phyloP scores from a whole-genome alignment of 2,888 invertebrate genomes.

The Agrenia bidenticulata region DNA sequence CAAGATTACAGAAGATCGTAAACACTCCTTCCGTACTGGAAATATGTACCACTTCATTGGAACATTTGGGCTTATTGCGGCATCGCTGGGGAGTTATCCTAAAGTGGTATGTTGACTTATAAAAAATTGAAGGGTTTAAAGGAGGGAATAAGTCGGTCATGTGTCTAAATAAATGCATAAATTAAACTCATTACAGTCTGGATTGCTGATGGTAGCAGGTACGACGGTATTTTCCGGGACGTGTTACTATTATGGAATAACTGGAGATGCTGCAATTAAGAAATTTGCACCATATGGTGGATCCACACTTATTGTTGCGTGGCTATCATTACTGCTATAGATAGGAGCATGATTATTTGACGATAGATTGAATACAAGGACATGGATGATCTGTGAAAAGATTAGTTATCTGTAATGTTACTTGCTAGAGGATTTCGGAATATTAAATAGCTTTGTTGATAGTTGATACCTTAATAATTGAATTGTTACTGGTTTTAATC shows the following conservation, averaged over 20 bases:
- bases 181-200: constrained; percentile 44
- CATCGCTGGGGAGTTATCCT: constrained; percentile 42
- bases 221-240: constrained; percentile 43
- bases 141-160: not conserved
- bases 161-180: no score
- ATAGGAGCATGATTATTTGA: no score
- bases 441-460: no score
- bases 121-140: no score
- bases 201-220: constrained; percentile 45
- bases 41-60: constrained; percentile 52
- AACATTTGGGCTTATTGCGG: constrained; percentile 49
- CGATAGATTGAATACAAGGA: no score
- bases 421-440: no score
- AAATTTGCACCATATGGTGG: constrained; percentile 50
- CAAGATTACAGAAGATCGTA: constrained; percentile 49
- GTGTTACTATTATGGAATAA: constrained; percentile 38
- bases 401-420: no score
- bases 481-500: no score
- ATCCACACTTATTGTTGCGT: constrained; percentile 49
- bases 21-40: constrained; percentile 50
- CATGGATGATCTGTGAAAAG: no score
- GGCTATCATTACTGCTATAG: constrained; percentile 44
- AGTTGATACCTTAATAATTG: no score
- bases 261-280: constrained; percentile 42
- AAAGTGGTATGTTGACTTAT: constrained; percentile 34